A percentile compares a stretch with the other conserved stretches of the same genome.
Evolutionary conservation across 2,797 vertebrate species (phyloP).

Genomic region (Rhinatrema bivittatum): DNA sequence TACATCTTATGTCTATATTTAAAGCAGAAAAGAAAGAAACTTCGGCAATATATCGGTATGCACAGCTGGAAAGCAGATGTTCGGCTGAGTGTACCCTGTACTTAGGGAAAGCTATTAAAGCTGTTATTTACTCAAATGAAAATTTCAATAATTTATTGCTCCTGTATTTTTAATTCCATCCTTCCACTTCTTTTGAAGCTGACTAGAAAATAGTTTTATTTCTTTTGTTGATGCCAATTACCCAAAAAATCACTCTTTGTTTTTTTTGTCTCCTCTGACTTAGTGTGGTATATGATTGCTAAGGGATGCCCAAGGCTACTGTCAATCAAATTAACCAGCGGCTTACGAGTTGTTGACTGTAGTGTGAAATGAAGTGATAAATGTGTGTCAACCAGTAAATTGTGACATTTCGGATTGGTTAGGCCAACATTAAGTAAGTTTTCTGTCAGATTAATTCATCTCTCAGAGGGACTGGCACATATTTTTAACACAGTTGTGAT

Average conservation of each 20-base stretch:
- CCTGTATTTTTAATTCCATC: constrained; percentile 36
- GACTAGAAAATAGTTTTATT: constrained; percentile 24
- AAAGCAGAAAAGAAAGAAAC: constrained; percentile 51
- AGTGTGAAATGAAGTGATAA: constrained; percentile 58
- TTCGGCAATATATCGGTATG: constrained; percentile 51
- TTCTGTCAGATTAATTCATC: constrained; percentile 28
- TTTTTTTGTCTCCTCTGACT: constrained; percentile 15
- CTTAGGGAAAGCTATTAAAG: constrained; percentile 53
- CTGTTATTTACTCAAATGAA: constrained; percentile 51
- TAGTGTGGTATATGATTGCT: constrained; percentile 22
- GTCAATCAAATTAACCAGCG: constrained; percentile 56
- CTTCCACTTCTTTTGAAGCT: constrained; percentile 33
- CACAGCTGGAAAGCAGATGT: constrained; percentile 71
- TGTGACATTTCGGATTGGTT: constrained; percentile 35
- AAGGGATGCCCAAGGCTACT: constrained; percentile 49
- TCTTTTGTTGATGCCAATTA: constrained; percentile 45
- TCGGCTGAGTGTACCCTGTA: constrained; percentile 47
- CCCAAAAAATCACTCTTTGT: constrained; percentile 27
- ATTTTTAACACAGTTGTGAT: constrained; percentile 17
- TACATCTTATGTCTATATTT: constrained; percentile 48
- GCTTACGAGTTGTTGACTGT: constrained; percentile 57
- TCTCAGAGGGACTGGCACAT: constrained; percentile 20
- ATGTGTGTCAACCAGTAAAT: constrained; percentile 47
- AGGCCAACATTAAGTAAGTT: constrained; percentile 26
- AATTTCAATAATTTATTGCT: constrained; percentile 56